Percentiles rank a stretch among this genome's conserved stretches.
phyloP scores from a whole-genome alignment of 2,113 vertebrate genomes.

The Neogale vison region DNA sequence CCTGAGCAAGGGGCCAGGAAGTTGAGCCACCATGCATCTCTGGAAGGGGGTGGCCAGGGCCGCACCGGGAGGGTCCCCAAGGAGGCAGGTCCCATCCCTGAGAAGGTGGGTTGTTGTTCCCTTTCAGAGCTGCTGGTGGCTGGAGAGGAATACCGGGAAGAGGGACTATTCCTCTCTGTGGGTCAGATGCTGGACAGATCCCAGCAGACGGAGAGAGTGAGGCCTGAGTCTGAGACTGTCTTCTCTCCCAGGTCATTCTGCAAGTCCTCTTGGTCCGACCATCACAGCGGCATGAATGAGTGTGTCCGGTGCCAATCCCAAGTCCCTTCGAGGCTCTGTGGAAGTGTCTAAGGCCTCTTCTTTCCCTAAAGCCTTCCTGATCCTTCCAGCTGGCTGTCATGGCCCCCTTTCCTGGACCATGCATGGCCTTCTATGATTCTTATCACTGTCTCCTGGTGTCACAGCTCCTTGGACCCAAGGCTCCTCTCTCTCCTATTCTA shows the following conservation, averaged over 20 bases:
- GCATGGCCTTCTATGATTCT: neutral
- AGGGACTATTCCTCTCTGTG: neutral
- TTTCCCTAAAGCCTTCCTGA: neutral
- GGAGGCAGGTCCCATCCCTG: neutral
- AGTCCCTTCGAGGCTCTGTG: neutral
- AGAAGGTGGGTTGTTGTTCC: neutral
- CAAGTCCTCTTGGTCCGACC: neutral
- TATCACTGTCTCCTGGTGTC: neutral
- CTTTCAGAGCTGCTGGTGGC: neutral
- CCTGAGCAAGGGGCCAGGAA: fast-evolving
- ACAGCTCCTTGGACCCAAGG: neutral
- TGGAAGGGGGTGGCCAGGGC: fast-evolving
- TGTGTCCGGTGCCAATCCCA: too few species aligned
- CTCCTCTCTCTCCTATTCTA: neutral
- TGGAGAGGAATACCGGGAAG: neutral
- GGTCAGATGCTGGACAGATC: neutral
- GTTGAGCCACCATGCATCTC: fast-evolving
- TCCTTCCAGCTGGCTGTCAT: neutral
- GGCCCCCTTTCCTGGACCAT: neutral
- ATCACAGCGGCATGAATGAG: fast-evolving
- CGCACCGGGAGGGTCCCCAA: neutral
- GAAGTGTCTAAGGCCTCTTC: neutral
- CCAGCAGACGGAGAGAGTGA: neutral
- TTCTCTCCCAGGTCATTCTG: neutral
- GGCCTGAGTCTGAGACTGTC: neutral